Percentiles rank a stretch among this genome's conserved stretches.
phyloP scores from a whole-genome alignment of 2,113 vertebrate genomes.

The Morone chrysops region DNA sequence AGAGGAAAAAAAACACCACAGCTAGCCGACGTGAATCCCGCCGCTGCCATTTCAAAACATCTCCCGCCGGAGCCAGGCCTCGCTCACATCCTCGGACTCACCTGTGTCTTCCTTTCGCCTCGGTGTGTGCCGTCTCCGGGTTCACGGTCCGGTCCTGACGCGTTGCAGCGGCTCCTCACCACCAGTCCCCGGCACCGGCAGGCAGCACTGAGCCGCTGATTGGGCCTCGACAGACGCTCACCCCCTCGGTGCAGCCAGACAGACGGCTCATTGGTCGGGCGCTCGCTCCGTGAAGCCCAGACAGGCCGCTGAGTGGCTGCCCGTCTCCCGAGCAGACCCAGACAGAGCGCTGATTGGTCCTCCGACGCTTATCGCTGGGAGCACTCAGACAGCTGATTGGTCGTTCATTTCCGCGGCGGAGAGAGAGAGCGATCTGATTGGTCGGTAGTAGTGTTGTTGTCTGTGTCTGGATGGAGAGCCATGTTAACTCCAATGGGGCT shows the following conservation, averaged over 20 bases:
- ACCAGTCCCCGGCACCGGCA: slow-evolving; percentile 89
- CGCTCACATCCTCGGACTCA: slow-evolving; percentile 85
- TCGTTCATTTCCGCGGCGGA: slow-evolving; percentile 61
- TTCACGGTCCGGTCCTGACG: slow-evolving; percentile 86
- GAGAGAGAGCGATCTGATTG: slow-evolving; percentile 57
- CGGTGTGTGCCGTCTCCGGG: slow-evolving; percentile 85
- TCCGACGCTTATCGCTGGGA: neutral
- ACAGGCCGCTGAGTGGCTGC: slow-evolving; percentile 48
- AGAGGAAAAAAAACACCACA: slow-evolving; percentile 38
- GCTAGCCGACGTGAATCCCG: slow-evolving; percentile 41
- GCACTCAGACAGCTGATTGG: slow-evolving; percentile 51
- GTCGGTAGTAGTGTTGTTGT: slow-evolving; percentile 81
- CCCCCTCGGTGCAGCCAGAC: slow-evolving; percentile 79
- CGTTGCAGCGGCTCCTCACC: slow-evolving; percentile 84
- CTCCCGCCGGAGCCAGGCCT: slow-evolving; percentile 73
- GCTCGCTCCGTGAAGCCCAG: slow-evolving; percentile 26
- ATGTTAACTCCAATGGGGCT: slow-evolving; percentile 55
- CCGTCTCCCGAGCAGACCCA: slow-evolving; percentile 32
- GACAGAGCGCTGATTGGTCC: slow-evolving; percentile 60
- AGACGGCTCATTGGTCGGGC: slow-evolving; percentile 78
- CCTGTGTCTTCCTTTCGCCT: slow-evolving; percentile 84
- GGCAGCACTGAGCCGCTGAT: slow-evolving; percentile 86
- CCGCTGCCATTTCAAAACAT: slow-evolving; percentile 62
- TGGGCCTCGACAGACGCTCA: slow-evolving; percentile 83
- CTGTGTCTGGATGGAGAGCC: slow-evolving; percentile 81